Evolutionary conservation across 1,140 invertebrate species (phyloP).

Genomic region (Trinorchestia longiramus): DNA sequence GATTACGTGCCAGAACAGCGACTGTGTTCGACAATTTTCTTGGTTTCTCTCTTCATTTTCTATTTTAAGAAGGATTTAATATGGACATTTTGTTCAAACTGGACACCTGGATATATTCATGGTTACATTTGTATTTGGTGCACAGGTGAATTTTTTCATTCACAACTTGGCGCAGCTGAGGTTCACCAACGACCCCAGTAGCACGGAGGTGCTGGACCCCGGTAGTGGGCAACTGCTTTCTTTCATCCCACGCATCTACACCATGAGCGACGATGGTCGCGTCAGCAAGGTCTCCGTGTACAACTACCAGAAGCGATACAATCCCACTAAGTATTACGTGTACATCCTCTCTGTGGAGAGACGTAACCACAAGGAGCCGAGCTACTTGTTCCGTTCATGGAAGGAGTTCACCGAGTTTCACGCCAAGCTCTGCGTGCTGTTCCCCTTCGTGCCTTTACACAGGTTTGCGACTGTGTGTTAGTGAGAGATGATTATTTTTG

Average conservation of each 20-base stretch:
- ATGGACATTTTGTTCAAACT: neutral
- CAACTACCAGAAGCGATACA: constrained; percentile 93
- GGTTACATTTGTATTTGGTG: neutral
- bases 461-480: constrained; percentile 67
- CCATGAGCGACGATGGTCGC: constrained; percentile 80
- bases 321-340: constrained; percentile 98
- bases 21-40: neutral
- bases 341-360: constrained; percentile 91
- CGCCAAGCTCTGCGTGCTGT: constrained; percentile 91
- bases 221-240: constrained; percentile 85
- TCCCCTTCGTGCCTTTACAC: constrained; percentile 84
- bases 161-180: constrained; percentile 96
- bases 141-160: constrained; percentile 96
- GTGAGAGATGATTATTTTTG: neutral
- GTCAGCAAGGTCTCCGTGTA: constrained; percentile 88
- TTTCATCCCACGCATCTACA: constrained; percentile 94
- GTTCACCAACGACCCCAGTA: constrained; percentile 80
- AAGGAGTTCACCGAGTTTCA: constrained; percentile 97
- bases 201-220: constrained; percentile 72
- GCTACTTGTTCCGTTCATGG: constrained; percentile 91
- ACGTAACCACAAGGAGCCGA: constrained; percentile 85
- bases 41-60: neutral
- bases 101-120: neutral
- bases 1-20: neutral
- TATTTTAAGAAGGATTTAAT: neutral